A percentile compares a stretch with the other conserved stretches of the same genome.
phyloP scores from a whole-genome alignment of 2,888 invertebrate genomes.

The Cephus pygmeus region DNA sequence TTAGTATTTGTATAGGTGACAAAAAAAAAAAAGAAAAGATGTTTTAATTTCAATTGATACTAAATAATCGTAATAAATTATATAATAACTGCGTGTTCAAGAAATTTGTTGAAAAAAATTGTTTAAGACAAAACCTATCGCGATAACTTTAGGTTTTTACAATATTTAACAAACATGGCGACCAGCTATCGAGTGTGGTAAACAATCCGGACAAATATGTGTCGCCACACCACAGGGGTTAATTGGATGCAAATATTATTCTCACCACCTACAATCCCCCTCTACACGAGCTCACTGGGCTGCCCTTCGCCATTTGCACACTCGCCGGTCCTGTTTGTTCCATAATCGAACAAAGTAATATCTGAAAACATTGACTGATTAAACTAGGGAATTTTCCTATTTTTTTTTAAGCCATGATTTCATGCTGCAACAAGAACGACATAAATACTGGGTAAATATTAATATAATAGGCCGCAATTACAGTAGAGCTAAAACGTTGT shows the following conservation, averaged over 20 bases:
- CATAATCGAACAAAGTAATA: constrained; percentile 9
- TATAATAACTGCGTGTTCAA: too few relatives aligned
- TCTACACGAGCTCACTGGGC: neutral
- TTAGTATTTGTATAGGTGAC: too few relatives aligned
- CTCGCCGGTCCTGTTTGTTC: neutral
- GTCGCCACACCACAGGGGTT: constrained; percentile 15
- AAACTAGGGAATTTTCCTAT: constrained; percentile 9
- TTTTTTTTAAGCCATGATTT: neutral
- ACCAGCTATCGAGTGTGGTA: constrained; percentile 10
- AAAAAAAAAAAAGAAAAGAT: too few relatives aligned
- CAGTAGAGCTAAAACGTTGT: too few relatives aligned
- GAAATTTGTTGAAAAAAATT: neutral
- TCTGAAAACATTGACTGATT: constrained; percentile 23
- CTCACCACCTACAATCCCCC: constrained; percentile 1
- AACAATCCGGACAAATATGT: constrained; percentile 19
- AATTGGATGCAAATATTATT: constrained; percentile 42
- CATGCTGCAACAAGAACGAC: neutral
- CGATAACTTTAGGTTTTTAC: neutral
- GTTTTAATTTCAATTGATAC: too few relatives aligned
- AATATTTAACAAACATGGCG: constrained; percentile 11
- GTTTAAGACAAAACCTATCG: neutral
- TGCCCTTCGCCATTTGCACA: neutral
- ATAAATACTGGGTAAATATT: neutral
- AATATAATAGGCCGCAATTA: too few relatives aligned
- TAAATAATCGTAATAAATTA: too few relatives aligned